phyloP scores from a whole-genome alignment of 2,797 vertebrate species.

The Dendrocincla tyrannina region DNA sequence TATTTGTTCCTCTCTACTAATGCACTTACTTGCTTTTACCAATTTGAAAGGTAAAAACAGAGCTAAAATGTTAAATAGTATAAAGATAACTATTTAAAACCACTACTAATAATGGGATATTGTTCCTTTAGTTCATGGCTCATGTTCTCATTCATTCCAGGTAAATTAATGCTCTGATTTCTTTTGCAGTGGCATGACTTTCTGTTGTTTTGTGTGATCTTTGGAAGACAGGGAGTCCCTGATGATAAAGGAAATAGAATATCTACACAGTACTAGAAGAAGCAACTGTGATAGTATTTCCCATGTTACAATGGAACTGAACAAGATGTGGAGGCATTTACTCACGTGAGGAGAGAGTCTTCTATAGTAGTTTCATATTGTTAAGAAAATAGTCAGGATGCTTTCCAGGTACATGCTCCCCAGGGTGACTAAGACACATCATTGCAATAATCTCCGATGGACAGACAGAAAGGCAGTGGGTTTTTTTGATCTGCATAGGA shows the following conservation, averaged over 20 bases:
- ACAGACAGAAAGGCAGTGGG: background rate
- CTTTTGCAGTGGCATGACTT: background rate
- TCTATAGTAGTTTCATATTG: background rate
- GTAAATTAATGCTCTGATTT: background rate
- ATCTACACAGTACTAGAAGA: background rate
- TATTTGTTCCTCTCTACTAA: background rate
- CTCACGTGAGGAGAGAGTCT: background rate
- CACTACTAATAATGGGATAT: background rate
- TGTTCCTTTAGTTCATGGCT: background rate
- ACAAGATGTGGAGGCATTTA: background rate
- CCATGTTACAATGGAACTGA: background rate
- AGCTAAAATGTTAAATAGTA: background rate
- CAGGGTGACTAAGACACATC: rapidly evolving
- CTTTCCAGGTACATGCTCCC: background rate
- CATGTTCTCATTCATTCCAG: background rate
- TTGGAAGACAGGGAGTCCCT: background rate
- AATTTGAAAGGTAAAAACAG: background rate
- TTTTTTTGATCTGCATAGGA: background rate
- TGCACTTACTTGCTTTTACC: background rate
- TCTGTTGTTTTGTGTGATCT: background rate
- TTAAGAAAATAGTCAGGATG: background rate
- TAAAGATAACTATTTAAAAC: background rate
- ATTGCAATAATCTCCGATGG: background rate
- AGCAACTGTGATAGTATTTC: background rate
- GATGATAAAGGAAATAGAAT: background rate